Percentiles rank a stretch among this genome's conserved stretches.
phyloP scores from a whole-genome alignment of 2,888 invertebrate genomes.

The Flabesymbios commensalis region DNA sequence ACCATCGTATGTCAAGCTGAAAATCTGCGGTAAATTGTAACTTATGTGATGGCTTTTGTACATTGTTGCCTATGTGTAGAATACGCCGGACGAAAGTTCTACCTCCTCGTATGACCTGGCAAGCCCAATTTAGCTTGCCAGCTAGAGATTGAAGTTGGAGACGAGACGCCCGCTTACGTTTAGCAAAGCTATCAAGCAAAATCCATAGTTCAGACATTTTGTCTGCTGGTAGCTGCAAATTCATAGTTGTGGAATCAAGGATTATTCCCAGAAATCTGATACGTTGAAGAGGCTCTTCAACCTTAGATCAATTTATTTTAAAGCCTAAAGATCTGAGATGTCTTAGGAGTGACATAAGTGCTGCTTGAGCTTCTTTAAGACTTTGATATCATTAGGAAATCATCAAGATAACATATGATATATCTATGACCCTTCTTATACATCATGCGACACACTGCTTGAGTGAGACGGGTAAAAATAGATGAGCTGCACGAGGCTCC shows the following conservation, averaged over 20 bases:
- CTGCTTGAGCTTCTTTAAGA: neutral
- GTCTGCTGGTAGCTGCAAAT: neutral
- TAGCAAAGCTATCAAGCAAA: neutral
- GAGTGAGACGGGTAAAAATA: conserved; percentile 11
- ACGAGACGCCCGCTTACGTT: neutral
- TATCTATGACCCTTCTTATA: neutral
- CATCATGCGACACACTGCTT: conserved; percentile 8
- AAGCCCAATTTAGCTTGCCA: conserved; percentile 11
- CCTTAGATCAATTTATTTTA: conserved; percentile 9
- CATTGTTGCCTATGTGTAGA: neutral
- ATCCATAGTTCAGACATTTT: neutral
- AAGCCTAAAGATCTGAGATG: conserved; percentile 4
- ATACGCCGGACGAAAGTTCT: conserved; percentile 9
- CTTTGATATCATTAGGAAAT: conserved; percentile 1
- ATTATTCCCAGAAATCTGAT: conserved; percentile 14
- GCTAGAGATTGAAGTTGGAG: conserved; percentile 5
- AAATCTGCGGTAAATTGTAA: neutral
- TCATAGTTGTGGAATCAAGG: neutral
- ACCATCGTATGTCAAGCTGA: conserved; percentile 3
- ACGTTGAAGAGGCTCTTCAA: neutral
- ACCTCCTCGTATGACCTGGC: conserved; percentile 2
- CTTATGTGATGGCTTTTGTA: neutral
- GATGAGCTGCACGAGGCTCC: conserved; percentile 1
- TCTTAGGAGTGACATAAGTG: neutral
- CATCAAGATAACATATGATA: conserved; percentile 10